These are phyloP conservation scores for Machimus atricapillus DNA, from an alignment of 2,888 invertebrate species.

Conservation along the genomic window DNA sequence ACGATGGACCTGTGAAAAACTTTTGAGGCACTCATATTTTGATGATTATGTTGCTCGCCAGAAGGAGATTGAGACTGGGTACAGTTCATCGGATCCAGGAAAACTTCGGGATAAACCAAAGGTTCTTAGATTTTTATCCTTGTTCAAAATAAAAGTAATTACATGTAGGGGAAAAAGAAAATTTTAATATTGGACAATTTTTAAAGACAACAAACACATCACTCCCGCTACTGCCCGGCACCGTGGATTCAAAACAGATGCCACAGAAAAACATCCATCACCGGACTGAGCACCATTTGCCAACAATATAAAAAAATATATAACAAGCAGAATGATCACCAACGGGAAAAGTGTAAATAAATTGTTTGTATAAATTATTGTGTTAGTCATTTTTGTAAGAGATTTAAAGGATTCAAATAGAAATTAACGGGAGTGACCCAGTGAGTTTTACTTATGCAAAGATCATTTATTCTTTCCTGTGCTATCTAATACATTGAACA, in stretches of 20 bases:
- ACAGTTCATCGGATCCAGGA: conserved; percentile 37
- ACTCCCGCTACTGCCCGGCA: conserved; percentile 60
- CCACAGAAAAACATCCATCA: conserved; percentile 59
- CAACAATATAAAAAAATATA: conserved; percentile 54
- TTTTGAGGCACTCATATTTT: conserved; percentile 90
- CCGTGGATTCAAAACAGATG: conserved; percentile 56
- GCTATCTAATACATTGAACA: background rate
- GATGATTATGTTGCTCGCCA: conserved; percentile 85
- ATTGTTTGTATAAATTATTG: background rate
- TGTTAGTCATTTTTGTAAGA: background rate
- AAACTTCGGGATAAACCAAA: conserved; percentile 68
- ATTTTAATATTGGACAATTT: conserved; percentile 30
- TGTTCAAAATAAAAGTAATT: conserved; percentile 46
- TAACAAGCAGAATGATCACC: background rate
- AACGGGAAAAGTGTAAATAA: background rate
- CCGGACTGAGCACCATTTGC: conserved; percentile 61
- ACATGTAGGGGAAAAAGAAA: conserved; percentile 43
- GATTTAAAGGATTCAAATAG: background rate
- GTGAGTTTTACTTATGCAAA: background rate
- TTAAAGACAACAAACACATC: conserved; percentile 62
- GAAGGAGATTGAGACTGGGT: conserved; percentile 66
- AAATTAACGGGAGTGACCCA: background rate
- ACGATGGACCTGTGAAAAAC: conserved; percentile 90
- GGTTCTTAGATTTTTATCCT: conserved; percentile 60
- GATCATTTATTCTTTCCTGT: background rate